phyloP scores from a whole-genome alignment of 2,888 invertebrate genomes.

The Polydrusus cervinus region DNA sequence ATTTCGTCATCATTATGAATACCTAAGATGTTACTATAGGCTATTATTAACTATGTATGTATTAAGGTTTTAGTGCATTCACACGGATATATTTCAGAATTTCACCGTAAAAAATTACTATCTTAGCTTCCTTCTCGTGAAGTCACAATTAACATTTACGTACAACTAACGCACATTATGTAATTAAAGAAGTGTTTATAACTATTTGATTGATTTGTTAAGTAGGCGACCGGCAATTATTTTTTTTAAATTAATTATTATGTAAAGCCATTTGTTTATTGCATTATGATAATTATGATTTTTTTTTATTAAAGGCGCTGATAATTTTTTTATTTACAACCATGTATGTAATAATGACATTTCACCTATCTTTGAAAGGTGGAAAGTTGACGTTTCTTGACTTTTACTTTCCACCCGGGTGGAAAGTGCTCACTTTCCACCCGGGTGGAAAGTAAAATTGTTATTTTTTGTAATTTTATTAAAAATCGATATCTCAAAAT shows the following conservation, averaged over 20 bases:
- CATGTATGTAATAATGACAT: too few relatives aligned
- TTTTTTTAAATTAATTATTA: constrained; percentile 2
- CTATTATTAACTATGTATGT: not conserved
- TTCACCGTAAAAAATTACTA: constrained; percentile 1
- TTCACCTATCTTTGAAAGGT: too few relatives aligned
- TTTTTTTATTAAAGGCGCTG: too few relatives aligned
- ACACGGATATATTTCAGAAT: not conserved
- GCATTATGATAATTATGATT: not conserved
- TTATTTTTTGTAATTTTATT: too few relatives aligned
- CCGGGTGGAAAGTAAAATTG: too few relatives aligned
- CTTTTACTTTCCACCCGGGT: too few relatives aligned
- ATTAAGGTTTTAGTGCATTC: not conserved
- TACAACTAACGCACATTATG: not conserved
- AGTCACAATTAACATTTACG: constrained; percentile 21
- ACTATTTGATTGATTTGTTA: not conserved
- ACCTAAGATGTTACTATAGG: not conserved
- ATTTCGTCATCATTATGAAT: constrained; percentile 2
- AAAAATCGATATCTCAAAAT: too few relatives aligned
- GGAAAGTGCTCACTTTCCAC: too few relatives aligned
- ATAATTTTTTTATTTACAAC: too few relatives aligned
- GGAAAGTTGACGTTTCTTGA: too few relatives aligned
- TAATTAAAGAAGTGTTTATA: not conserved
- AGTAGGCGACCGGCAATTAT: not conserved
- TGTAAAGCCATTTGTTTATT: not conserved
- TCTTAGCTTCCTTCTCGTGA: constrained; percentile 16